These are phyloP conservation scores for Capitella teleta DNA, from an alignment of 1,140 invertebrate genomes.

Conservation along the genomic window DNA sequence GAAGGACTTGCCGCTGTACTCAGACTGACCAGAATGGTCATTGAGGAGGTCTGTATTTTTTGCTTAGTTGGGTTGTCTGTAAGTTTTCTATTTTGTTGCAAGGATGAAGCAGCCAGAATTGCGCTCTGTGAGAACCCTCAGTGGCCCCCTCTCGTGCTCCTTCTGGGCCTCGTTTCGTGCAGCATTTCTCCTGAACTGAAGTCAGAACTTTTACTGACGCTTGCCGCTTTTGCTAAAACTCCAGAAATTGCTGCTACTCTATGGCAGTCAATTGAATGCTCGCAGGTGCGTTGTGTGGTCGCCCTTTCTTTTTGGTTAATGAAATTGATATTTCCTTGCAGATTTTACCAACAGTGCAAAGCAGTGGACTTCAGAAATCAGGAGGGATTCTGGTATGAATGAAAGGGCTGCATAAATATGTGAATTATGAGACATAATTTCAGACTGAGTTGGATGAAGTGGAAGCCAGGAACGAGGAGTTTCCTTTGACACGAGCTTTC, in stretches of 20 bases:
- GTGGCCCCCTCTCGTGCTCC: constrained; percentile 66
- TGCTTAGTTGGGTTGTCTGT: too few relatives aligned
- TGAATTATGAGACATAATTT: too few relatives aligned
- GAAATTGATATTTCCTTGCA: constrained; percentile 10
- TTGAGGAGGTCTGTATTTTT: constrained; percentile 28
- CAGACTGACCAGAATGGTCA: constrained; percentile 62
- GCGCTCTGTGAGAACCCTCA: constrained; percentile 73
- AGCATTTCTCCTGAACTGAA: constrained; percentile 74
- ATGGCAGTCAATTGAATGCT: constrained; percentile 76
- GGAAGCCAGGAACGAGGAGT: constrained; percentile 69
- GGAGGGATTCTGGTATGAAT: constrained; percentile 50
- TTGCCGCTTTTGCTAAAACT: constrained; percentile 64
- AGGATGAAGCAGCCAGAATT: constrained; percentile 66
- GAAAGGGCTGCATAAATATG: too few relatives aligned
- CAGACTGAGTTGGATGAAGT: constrained; percentile 58
- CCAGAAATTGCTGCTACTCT: constrained; percentile 62
- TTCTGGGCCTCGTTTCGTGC: constrained; percentile 74
- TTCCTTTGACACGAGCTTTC: constrained; percentile 52
- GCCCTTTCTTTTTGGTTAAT: not conserved
- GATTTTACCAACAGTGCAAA: constrained; percentile 23
- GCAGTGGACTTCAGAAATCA: constrained; percentile 43
- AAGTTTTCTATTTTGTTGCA: too few relatives aligned
- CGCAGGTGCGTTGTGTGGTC: constrained; percentile 57
- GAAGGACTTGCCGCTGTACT: constrained; percentile 73
- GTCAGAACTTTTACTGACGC: constrained; percentile 62